Base-by-base conservation (phyloP, 2,888 invertebrate species). In the Phaedon cochleariae region DNA sequence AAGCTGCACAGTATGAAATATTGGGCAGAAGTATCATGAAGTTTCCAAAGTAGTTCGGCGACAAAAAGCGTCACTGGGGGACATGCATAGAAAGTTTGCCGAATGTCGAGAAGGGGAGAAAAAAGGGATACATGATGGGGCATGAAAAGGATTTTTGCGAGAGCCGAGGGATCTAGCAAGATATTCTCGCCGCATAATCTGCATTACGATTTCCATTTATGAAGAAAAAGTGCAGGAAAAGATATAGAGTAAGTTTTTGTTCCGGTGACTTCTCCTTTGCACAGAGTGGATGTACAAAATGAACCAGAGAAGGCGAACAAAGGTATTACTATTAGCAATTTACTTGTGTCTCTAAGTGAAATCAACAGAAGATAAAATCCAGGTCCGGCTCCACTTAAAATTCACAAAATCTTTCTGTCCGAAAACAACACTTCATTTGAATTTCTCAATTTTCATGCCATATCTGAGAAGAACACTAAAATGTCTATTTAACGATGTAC, bases 1-100 rank as follows among this genome's bases (percentile, higher is more conserved):
- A 60, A 67, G 64, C 64, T 60, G 41, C 9, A 9, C 31, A 10
- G 26, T 64, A 64, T 67, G 58, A 67, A 67, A 67, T 67, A 67
- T 67, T 57, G 53, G 59, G 54, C 64, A 61, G 57, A 61, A 63
- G 62, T 66, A 65, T 70, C 64, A 52, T 63, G 66, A 70, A 69
- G 69, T 64, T 68, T 64, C 15, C 26, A 48, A 66, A 70, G 64
- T 61, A 54, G 59, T 59, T 37, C 37, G 46, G 46, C 31, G 52
- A 64, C 53, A 41, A 37, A 70, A 59, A 54, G 37, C 62, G 52
- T 70, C 70, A 58, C 58, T 59, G 49, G 58, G 59, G 62, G 63
- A 65, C 62, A 67, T 62, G 64, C 52, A 62, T 62, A 54, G 55
- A 59, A 69, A 63, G 65, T 67, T 70, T 66, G 41, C 31, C 31